A percentile compares a stretch with the other conserved stretches of the same genome.
Evolutionary conservation across 1,140 invertebrate genomes (phyloP).

Genomic region (Sminthurides bifidus): DNA sequence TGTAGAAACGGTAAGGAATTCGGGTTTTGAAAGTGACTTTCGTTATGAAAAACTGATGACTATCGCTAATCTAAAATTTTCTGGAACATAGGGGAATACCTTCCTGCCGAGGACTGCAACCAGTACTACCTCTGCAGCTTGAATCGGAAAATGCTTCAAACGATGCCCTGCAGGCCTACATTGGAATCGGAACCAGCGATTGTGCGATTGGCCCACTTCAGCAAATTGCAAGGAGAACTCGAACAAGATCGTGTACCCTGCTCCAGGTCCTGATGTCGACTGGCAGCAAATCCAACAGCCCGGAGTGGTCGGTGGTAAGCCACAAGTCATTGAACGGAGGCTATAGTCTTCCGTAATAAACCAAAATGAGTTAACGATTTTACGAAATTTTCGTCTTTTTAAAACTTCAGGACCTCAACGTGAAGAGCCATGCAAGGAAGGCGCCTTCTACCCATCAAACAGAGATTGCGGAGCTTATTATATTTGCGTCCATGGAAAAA

Average conservation of each 20-base stretch:
- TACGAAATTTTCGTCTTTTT: neutral
- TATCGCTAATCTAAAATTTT: neutral
- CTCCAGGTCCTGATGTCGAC: too few relatives aligned
- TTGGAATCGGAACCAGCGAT: slow-evolving; percentile 29
- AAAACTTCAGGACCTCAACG: neutral
- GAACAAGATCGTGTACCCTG: too few relatives aligned
- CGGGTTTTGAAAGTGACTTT: neutral
- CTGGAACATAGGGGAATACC: slow-evolving; percentile 26
- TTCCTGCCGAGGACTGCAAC: slow-evolving; percentile 29
- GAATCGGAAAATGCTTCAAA: slow-evolving; percentile 25
- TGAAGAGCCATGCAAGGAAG: slow-evolving; percentile 44
- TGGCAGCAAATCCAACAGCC: neutral
- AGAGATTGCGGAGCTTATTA: slow-evolving; percentile 60
- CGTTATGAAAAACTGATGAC: neutral
- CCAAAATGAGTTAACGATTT: neutral
- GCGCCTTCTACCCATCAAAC: slow-evolving; percentile 48
- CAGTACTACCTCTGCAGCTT: slow-evolving; percentile 34
- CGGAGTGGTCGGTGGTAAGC: neutral
- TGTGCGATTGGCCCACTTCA: slow-evolving; percentile 33
- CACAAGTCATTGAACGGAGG: neutral
- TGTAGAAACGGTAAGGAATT: too few relatives aligned
- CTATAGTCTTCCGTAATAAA: neutral
- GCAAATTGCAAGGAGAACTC: slow-evolving; percentile 22
- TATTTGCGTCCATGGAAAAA: slow-evolving; percentile 64
- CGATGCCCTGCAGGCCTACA: slow-evolving; percentile 31